A percentile compares a stretch with the other conserved stretches of the same genome.
phyloP scores from a whole-genome alignment of 2,113 vertebrate genomes.

The Perca flavescens region DNA sequence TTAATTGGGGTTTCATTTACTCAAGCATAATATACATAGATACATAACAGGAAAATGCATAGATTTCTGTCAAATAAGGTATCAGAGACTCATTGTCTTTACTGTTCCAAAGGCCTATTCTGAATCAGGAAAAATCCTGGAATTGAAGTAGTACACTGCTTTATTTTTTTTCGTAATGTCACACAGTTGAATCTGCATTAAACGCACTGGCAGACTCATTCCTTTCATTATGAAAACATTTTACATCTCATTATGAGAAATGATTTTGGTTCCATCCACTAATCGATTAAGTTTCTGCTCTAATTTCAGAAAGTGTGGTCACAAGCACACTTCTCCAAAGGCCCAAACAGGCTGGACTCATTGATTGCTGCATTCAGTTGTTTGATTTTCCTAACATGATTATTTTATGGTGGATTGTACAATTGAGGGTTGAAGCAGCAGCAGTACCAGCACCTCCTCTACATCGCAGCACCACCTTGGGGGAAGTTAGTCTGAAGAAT shows the following conservation, averaged over 20 bases:
- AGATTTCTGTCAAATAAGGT: too few relatives aligned
- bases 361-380: conserved; percentile 46
- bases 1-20: too few relatives aligned
- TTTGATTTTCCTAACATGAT: conserved; percentile 56
- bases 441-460: conserved; percentile 35
- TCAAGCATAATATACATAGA: too few relatives aligned
- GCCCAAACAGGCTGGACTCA: not conserved
- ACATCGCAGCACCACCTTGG: conserved; percentile 46
- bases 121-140: too few relatives aligned
- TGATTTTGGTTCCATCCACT: conserved; percentile 25
- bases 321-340: conserved; percentile 2
- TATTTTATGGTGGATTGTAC: conserved; percentile 46
- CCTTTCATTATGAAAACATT: conserved; percentile 26
- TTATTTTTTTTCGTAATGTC: not conserved
- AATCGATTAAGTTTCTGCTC: conserved; percentile 42
- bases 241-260: conserved; percentile 27
- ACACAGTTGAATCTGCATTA: not conserved
- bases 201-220: not conserved
- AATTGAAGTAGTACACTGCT: too few relatives aligned
- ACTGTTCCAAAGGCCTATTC: too few relatives aligned
- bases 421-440: conserved; percentile 30
- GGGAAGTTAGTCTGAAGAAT: conserved; percentile 32
- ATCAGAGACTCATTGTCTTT: too few relatives aligned
- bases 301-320: conserved; percentile 29
- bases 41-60: too few relatives aligned